phyloP scores from a whole-genome alignment of 2,888 invertebrate species.

The Anarsia innoxiella region DNA sequence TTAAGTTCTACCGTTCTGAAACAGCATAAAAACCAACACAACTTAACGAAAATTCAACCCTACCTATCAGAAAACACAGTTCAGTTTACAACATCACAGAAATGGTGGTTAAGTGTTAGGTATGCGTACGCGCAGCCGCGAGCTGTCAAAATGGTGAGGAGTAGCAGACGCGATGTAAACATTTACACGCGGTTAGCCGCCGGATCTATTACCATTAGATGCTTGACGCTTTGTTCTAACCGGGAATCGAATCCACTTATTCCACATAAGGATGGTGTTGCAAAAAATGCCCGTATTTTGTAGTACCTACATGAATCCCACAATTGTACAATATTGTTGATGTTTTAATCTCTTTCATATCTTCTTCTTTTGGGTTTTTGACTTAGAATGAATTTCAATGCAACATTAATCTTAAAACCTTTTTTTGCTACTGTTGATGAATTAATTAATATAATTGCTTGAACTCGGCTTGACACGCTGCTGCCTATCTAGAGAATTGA shows the following conservation, averaged over 20 bases:
- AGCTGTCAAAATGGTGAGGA: slow-evolving; percentile 65
- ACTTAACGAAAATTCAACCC: slow-evolving; percentile 17
- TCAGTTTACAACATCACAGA: slow-evolving; percentile 11
- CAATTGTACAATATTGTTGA: too few species aligned
- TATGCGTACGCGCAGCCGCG: slow-evolving; percentile 29
- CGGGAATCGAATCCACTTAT: slow-evolving; percentile 6
- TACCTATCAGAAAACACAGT: slow-evolving; percentile 3
- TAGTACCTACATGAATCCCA: too few species aligned
- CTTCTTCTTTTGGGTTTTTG: too few species aligned
- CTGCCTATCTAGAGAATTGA: too few species aligned
- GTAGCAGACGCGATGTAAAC: slow-evolving; percentile 65
- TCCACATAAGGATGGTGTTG: too few species aligned
- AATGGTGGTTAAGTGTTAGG: background rate
- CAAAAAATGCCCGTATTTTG: too few species aligned
- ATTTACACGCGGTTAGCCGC: slow-evolving; percentile 38
- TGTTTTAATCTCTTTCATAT: too few species aligned
- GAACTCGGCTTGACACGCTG: too few species aligned
- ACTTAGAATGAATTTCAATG: too few species aligned
- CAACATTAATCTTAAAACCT: too few species aligned
- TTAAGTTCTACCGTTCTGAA: background rate
- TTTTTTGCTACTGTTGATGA: too few species aligned
- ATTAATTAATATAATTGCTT: too few species aligned
- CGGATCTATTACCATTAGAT: slow-evolving; percentile 9
- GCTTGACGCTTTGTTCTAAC: slow-evolving; percentile 9
- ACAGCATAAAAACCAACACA: background rate